Evolutionary conservation across 2,888 invertebrate genomes (phyloP).

Genomic region (Eupithecia exiguata): DNA sequence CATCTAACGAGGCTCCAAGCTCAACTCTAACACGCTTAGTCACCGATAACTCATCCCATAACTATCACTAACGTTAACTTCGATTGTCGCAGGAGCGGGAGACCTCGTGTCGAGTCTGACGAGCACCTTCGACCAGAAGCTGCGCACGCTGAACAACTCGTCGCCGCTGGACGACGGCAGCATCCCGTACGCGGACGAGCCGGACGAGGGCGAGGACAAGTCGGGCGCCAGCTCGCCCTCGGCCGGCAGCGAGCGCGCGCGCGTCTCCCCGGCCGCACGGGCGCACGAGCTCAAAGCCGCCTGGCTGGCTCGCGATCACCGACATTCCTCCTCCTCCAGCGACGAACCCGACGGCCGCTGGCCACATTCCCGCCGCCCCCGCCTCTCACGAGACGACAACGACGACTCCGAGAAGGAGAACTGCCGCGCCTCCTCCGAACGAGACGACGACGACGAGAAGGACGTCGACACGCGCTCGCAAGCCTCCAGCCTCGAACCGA

Average conservation of each 20-base stretch:
- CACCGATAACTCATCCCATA: slow-evolving; percentile 30
- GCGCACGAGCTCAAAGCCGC: slow-evolving; percentile 76
- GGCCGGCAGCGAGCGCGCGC: slow-evolving; percentile 56
- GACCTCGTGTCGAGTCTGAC: slow-evolving; percentile 92
- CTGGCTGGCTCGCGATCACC: slow-evolving; percentile 74
- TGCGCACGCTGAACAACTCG: slow-evolving; percentile 88
- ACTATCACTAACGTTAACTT: slow-evolving; percentile 39
- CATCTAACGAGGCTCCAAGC: slow-evolving; percentile 55
- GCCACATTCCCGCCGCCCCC: slow-evolving; percentile 50
- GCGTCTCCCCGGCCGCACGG: slow-evolving; percentile 60
- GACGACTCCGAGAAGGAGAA: slow-evolving; percentile 78
- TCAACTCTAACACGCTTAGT: slow-evolving; percentile 68
- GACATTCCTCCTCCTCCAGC: slow-evolving; percentile 68
- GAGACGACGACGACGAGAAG: slow-evolving; percentile 80
- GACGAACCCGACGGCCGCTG: slow-evolving; percentile 60
- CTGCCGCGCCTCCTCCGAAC: slow-evolving; percentile 51
- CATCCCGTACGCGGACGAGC: slow-evolving; percentile 86
- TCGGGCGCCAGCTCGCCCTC: slow-evolving; percentile 65
- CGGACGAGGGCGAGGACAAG: slow-evolving; percentile 79
- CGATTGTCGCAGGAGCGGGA: slow-evolving; percentile 88
- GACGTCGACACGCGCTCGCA: slow-evolving; percentile 90
- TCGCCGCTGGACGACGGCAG: slow-evolving; percentile 86
- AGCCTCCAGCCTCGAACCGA: slow-evolving; percentile 61
- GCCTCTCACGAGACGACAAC: slow-evolving; percentile 53
- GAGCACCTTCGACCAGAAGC: slow-evolving; percentile 92